Evolutionary conservation across 2,888 invertebrate species (phyloP).

Genomic region (Prosopocoilus inquinatus): DNA sequence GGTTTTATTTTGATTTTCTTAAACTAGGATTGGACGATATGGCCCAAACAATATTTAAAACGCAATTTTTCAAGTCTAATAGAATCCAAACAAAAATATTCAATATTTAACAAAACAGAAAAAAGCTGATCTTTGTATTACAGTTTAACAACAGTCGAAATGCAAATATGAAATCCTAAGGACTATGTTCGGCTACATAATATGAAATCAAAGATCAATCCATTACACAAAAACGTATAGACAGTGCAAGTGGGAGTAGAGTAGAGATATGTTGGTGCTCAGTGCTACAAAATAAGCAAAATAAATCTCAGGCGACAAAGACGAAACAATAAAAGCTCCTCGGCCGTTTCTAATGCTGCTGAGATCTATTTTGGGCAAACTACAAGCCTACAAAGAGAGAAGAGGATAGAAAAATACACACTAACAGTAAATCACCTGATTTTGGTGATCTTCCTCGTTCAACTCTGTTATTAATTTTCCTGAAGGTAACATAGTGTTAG

Average conservation of each 20-base stretch:
- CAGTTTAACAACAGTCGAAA: neutral
- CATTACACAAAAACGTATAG: neutral
- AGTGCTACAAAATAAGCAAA: constrained; percentile 39
- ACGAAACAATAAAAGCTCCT: neutral
- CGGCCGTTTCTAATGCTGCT: constrained; percentile 1
- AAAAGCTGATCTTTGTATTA: neutral
- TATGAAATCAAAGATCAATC: too few relatives aligned
- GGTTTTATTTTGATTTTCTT: too few relatives aligned
- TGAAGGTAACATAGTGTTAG: constrained; percentile 29
- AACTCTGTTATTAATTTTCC: constrained; percentile 40
- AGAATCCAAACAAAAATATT: neutral
- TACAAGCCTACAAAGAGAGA: constrained; percentile 24
- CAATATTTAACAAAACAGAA: neutral
- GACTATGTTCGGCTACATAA: neutral
- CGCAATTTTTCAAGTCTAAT: neutral
- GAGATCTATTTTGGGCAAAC: constrained; percentile 24
- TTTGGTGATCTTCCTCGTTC: constrained; percentile 46
- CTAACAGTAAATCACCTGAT: constrained; percentile 42
- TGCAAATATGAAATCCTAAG: neutral
- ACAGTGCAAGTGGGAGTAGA: constrained; percentile 39
- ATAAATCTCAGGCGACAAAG: constrained; percentile 16
- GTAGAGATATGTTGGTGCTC: constrained; percentile 52
- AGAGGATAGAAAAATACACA: constrained; percentile 17
- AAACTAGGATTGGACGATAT: too few relatives aligned
- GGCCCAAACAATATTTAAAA: neutral